phyloP scores from a whole-genome alignment of 2,797 vertebrate species.

The Tauraco hartlaubi region DNA sequence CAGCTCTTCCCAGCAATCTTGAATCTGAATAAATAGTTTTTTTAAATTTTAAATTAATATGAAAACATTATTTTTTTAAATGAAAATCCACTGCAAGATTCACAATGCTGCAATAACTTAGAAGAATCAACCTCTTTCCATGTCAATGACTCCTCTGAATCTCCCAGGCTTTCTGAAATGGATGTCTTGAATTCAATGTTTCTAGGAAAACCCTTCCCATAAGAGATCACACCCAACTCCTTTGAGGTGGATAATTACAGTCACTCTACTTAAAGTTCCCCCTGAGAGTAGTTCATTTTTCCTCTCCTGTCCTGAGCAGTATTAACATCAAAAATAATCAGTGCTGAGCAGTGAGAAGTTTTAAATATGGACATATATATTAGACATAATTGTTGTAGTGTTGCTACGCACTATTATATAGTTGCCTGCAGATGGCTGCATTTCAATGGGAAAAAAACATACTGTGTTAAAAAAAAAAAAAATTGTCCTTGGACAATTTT shows the following conservation, averaged over 20 bases:
- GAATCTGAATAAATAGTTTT: background rate
- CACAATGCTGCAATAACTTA: background rate
- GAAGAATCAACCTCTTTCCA: background rate
- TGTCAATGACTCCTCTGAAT: background rate
- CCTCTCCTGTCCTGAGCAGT: background rate
- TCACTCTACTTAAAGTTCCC: background rate
- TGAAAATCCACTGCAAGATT: background rate
- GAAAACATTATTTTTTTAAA: background rate
- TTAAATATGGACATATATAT: background rate
- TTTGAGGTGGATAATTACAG: background rate
- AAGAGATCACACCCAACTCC: background rate
- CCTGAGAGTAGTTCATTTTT: background rate
- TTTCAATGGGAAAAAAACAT: background rate
- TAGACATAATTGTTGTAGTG: background rate
- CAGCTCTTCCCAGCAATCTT: background rate
- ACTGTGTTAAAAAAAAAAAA: background rate
- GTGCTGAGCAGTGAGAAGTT: background rate
- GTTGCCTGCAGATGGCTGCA: conserved; percentile 64
- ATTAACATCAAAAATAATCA: background rate
- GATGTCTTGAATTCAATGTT: background rate
- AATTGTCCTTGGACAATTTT: background rate
- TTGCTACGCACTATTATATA: background rate
- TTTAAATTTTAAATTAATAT: background rate
- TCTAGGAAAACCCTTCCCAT: background rate
- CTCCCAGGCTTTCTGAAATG: background rate